Conservation (phyloP, 1,140 invertebrate genomes). For the Dryas iulia region DNA sequence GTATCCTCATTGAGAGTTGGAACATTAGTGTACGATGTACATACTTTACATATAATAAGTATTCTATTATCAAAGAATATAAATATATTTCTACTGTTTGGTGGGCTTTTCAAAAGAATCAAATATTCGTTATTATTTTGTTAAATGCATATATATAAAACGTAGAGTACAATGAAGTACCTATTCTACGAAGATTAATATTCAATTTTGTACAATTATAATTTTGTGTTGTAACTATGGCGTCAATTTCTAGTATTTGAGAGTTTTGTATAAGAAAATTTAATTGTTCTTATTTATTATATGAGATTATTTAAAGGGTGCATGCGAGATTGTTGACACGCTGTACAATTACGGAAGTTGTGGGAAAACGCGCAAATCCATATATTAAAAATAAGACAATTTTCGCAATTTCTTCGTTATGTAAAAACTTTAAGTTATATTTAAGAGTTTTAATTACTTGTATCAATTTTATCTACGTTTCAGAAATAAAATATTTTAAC, state of each 20-base stretch:
- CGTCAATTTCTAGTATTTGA: slow-evolving; percentile 72
- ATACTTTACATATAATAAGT: slow-evolving; percentile 1
- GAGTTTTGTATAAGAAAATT: slow-evolving; percentile 57
- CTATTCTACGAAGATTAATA: slow-evolving; percentile 11
- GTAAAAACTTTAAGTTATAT: slow-evolving; percentile 76
- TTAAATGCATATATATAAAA: slow-evolving; percentile 16
- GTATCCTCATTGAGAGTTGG: neutral
- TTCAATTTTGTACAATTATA: slow-evolving; percentile 56
- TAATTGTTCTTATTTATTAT: slow-evolving; percentile 46
- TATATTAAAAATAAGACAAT: slow-evolving; percentile 66
- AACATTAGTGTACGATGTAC: neutral
- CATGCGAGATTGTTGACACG: slow-evolving; percentile 59
- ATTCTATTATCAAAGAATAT: slow-evolving; percentile 2
- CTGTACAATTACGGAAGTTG: slow-evolving; percentile 59
- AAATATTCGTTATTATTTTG: slow-evolving; percentile 24
- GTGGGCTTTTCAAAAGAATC: slow-evolving; percentile 8
- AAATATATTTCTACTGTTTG: slow-evolving; percentile 18
- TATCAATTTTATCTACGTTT: slow-evolving; percentile 80
- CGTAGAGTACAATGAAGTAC: neutral
- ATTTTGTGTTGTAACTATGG: slow-evolving; percentile 56
- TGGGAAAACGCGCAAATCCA: slow-evolving; percentile 55
- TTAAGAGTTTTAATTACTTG: slow-evolving; percentile 79
- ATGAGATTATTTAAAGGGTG: slow-evolving; percentile 55
- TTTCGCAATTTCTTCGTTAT: slow-evolving; percentile 76
- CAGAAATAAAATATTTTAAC: slow-evolving; percentile 80